phyloP scores from a whole-genome alignment of 2,797 vertebrate genomes.

The Poeciliopsis infans region DNA sequence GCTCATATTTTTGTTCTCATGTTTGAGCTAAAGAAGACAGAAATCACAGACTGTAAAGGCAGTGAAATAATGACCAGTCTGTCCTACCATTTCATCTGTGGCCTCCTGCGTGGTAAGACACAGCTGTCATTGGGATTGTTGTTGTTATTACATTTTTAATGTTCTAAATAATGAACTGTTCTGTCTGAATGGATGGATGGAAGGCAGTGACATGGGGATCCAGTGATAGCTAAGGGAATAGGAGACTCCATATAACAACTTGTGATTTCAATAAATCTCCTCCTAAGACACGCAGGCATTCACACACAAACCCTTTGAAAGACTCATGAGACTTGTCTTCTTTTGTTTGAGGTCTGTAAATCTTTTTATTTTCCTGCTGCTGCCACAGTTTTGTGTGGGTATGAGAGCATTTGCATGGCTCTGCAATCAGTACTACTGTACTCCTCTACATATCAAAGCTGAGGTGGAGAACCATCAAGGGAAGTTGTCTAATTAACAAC shows the following conservation, averaged over 20 bases:
- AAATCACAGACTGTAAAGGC: constrained; percentile 14
- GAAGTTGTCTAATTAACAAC: constrained; percentile 61
- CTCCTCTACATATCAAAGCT: constrained; percentile 57
- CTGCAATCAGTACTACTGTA: constrained; percentile 55
- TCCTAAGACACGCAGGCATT: constrained; percentile 21
- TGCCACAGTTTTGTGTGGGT: constrained; percentile 15
- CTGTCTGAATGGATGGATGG: constrained; percentile 39
- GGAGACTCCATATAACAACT: constrained; percentile 36
- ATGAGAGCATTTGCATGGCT: constrained; percentile 20
- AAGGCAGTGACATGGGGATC: constrained; percentile 52
- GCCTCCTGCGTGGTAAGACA: constrained; percentile 29
- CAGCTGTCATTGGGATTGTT: constrained; percentile 21
- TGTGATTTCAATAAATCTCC: constrained; percentile 40
- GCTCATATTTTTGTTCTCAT: constrained; percentile 4
- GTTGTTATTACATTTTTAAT: constrained; percentile 43
- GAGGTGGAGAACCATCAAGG: constrained; percentile 58
- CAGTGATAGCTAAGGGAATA: constrained; percentile 33
- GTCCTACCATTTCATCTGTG: constrained; percentile 40
- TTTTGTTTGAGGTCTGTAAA: constrained; percentile 42
- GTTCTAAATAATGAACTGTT: constrained; percentile 31
- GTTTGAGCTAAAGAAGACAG: constrained; percentile 17
- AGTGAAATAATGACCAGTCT: constrained; percentile 33
- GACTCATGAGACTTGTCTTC: constrained; percentile 60
- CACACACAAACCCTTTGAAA: constrained; percentile 55
- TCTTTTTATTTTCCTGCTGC: constrained; percentile 44